These are phyloP conservation scores for Temnothorax unifasciatus DNA, from an alignment of 2,888 invertebrate species.

Conservation along the genomic window DNA sequence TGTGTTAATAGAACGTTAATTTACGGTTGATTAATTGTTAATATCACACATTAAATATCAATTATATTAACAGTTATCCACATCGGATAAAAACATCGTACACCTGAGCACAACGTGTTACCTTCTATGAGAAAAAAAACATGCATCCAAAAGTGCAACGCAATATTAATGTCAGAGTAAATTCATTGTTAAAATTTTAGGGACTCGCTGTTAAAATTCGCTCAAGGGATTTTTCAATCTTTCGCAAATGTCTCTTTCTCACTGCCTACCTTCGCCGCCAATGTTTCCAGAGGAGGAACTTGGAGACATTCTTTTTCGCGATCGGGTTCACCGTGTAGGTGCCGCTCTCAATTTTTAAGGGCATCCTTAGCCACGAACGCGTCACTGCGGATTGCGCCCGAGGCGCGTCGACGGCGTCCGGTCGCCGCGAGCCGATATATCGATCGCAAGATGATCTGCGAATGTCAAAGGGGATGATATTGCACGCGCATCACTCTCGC, in stretches of 20 bases:
- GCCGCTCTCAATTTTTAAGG: constrained; percentile 84
- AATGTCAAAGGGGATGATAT: constrained; percentile 54
- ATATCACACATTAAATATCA: neutral
- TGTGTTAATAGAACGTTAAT: neutral
- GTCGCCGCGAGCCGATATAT: constrained; percentile 45
- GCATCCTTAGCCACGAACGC: constrained; percentile 77
- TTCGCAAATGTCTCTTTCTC: constrained; percentile 26
- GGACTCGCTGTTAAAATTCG: neutral
- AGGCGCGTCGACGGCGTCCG: constrained; percentile 41
- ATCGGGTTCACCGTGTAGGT: constrained; percentile 84
- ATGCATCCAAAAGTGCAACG: constrained; percentile 21
- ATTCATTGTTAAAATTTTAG: neutral
- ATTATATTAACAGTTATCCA: constrained; percentile 23
- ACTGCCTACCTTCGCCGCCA: constrained; percentile 84
- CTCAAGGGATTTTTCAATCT: neutral
- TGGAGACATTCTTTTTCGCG: constrained; percentile 81
- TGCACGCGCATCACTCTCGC: constrained; percentile 49
- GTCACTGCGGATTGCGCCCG: constrained; percentile 45
- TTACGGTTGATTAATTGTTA: constrained; percentile 18
- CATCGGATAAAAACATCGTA: neutral
- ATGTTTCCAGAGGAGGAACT: constrained; percentile 84
- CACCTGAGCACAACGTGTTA: neutral
- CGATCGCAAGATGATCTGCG: constrained; percentile 55
- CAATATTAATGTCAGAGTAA: neutral
- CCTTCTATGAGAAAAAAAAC: neutral